A percentile compares a stretch with the other conserved stretches of the same genome.
These are phyloP conservation scores for Dicerorhinus sumatrensis DNA, from an alignment of 2,113 vertebrate genomes.

Conservation along the genomic window DNA sequence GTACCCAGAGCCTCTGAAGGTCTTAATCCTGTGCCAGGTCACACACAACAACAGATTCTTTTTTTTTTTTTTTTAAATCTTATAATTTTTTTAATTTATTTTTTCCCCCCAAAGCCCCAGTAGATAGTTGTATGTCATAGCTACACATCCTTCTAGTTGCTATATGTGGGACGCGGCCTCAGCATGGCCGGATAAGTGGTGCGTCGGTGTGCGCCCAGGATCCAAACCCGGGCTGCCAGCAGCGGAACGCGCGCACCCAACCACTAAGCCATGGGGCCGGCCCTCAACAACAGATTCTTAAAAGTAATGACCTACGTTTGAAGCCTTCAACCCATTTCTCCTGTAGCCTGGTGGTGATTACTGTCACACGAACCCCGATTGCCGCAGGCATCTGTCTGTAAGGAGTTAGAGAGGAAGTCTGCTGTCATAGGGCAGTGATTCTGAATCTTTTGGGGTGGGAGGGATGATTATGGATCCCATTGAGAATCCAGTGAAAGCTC, in stretches of 20 bases:
- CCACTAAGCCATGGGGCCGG: too few relatives aligned
- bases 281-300: neutral
- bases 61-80: too few relatives aligned
- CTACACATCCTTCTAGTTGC: too few relatives aligned
- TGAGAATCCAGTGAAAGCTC: slow-evolving; percentile 11
- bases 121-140: too few relatives aligned
- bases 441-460: neutral
- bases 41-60: neutral
- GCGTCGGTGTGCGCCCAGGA: too few relatives aligned
- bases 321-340: neutral
- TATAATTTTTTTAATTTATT: too few relatives aligned
- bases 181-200: too few relatives aligned
- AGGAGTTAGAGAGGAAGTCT: neutral
- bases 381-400: neutral
- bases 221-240: too few relatives aligned
- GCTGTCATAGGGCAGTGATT: neutral
- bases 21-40: neutral
- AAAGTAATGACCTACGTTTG: neutral
- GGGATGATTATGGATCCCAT: neutral
- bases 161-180: too few relatives aligned
- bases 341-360: neutral
- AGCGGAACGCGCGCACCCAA: too few relatives aligned
- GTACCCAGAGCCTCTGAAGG: neutral
- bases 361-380: neutral
- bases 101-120: too few relatives aligned